phyloP scores from a whole-genome alignment of 1,140 invertebrate genomes.

The Tachypleus tridentatus region DNA sequence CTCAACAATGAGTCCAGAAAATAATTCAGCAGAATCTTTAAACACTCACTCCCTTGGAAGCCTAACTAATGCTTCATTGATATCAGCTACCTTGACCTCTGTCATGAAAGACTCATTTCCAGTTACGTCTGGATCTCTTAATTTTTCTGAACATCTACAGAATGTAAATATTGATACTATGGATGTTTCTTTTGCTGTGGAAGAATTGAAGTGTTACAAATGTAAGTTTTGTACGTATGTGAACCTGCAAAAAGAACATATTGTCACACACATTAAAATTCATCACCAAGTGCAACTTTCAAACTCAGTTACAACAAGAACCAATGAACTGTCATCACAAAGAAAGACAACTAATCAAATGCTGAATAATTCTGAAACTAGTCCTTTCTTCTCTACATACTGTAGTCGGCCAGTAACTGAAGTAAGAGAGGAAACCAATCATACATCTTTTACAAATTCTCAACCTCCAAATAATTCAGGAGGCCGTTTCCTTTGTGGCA shows the following conservation, averaged over 20 bases:
- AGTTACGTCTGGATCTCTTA: too few species aligned
- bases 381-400: background rate
- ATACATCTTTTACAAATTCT: background rate
- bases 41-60: too few species aligned
- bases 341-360: background rate
- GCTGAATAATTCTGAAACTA: constrained; percentile 1
- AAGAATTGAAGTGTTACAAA: constrained; percentile 18
- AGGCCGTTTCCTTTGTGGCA: background rate
- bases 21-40: too few species aligned
- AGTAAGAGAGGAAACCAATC: background rate
- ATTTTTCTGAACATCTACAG: too few species aligned
- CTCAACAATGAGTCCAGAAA: too few species aligned
- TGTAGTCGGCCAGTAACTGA: background rate
- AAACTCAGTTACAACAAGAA: background rate
- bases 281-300: constrained; percentile 11
- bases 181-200: constrained; percentile 3
- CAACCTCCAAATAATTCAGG: background rate
- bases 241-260: constrained; percentile 12
- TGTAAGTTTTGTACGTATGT: constrained; percentile 20
- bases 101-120: too few species aligned
- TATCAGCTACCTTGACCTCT: too few species aligned
- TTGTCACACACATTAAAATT: constrained; percentile 16
- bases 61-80: too few species aligned
- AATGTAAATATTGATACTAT: too few species aligned
- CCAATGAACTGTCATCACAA: constrained; percentile 1